phyloP scores from a whole-genome alignment of 2,888 invertebrate genomes.

The Galerucella calmariensis region DNA sequence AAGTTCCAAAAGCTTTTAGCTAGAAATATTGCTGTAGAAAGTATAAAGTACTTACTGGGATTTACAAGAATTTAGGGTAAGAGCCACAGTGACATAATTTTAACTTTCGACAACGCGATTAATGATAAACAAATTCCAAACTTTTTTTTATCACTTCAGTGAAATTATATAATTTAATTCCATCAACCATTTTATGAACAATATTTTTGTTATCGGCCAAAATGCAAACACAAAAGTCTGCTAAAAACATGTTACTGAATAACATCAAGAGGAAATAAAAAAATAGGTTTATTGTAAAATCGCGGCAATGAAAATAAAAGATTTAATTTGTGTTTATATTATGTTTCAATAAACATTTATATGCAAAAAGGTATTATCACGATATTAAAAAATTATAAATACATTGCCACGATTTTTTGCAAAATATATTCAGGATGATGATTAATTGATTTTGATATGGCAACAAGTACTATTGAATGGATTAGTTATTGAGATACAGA shows the following conservation, averaged over 20 bases:
- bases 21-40: slow-evolving; percentile 22
- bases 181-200: not conserved
- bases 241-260: slow-evolving; percentile 1
- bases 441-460: too few relatives aligned
- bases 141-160: not conserved
- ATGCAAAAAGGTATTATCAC: not conserved
- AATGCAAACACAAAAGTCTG: not conserved
- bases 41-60: slow-evolving; percentile 13
- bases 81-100: not conserved
- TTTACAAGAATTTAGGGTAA: slow-evolving; percentile 13
- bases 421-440: too few relatives aligned
- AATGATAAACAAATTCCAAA: not conserved
- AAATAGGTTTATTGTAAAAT: not conserved
- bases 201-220: not conserved
- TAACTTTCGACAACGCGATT: not conserved
- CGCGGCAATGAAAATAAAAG: not conserved
- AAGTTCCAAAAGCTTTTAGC: slow-evolving; percentile 21
- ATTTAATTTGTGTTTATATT: slow-evolving; percentile 3
- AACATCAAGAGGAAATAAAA: not conserved
- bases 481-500: too few relatives aligned
- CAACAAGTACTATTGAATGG: too few relatives aligned
- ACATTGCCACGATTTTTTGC: too few relatives aligned
- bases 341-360: not conserved
- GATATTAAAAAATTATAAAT: too few relatives aligned
- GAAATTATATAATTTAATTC: not conserved